A percentile compares a stretch with the other conserved stretches of the same genome.
These are phyloP conservation scores for Mormyrus proboscirostris DNA, from an alignment of 2,797 vertebrate genomes.

Conservation along the genomic window DNA sequence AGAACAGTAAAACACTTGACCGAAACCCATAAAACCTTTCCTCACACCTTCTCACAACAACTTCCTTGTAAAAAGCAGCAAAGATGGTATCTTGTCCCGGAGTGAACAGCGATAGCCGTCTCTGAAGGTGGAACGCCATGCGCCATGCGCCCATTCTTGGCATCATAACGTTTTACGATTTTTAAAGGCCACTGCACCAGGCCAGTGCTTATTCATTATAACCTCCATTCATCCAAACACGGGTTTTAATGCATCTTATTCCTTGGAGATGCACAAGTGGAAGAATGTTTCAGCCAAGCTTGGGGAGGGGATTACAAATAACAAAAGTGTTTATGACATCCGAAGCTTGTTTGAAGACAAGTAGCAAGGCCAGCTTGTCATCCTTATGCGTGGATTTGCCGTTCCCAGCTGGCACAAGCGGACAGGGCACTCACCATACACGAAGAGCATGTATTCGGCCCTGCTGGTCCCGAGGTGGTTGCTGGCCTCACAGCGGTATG, in stretches of 20 bases:
- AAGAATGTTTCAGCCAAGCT: not conserved
- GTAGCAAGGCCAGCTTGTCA: not conserved
- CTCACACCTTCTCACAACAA: not conserved
- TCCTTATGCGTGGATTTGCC: not conserved
- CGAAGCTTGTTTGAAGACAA: constrained; percentile 13
- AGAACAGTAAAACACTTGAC: not conserved
- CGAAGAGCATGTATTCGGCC: constrained; percentile 89
- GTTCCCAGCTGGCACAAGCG: not conserved
- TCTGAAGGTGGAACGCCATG: not conserved
- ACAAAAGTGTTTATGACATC: not conserved
- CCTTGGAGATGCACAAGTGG: not conserved
- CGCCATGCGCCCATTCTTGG: not conserved
- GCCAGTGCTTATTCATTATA: not conserved
- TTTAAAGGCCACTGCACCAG: not conserved
- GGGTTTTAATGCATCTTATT: not conserved
- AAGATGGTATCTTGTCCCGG: not conserved
- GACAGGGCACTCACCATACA: constrained; percentile 79
- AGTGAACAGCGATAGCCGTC: not conserved
- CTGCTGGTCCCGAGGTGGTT: constrained; percentile 90
- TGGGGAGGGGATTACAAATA: not conserved
- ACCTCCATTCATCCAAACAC: not conserved
- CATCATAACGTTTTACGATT: not conserved
- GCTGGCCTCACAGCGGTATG: constrained; percentile 93
- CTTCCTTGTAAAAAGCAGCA: not conserved
- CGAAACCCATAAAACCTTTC: not conserved